Percentiles rank a stretch among this genome's conserved stretches.
phyloP scores from a whole-genome alignment of 2,888 invertebrate genomes.

The Imbricaverruca yamaguchii region DNA sequence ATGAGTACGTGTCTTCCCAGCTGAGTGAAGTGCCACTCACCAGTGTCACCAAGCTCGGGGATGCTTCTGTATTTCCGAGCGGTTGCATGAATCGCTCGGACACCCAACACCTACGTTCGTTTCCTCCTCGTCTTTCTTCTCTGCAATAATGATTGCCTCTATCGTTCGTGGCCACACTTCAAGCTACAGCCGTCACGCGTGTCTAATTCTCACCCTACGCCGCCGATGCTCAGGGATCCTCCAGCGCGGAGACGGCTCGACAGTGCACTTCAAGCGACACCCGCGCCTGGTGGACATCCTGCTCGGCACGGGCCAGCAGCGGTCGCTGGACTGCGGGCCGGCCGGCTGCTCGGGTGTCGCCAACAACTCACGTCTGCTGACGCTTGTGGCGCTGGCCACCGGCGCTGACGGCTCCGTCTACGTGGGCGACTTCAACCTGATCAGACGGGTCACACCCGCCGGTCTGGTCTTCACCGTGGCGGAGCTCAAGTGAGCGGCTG shows the following conservation, averaged over 20 bases:
- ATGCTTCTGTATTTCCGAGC: too few species aligned
- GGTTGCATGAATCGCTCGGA: too few species aligned
- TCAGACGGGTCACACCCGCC: conserved; percentile 76
- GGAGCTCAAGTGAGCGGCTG: conserved; percentile 62
- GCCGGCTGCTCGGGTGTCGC: conserved; percentile 67
- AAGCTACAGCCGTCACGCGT: too few species aligned
- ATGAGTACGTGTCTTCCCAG: too few species aligned
- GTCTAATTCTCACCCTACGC: too few species aligned
- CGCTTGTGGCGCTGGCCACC: conserved; percentile 85
- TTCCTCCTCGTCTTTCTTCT: too few species aligned
- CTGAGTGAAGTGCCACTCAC: too few species aligned
- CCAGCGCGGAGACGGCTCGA: conserved; percentile 94
- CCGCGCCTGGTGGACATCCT: conserved; percentile 73
- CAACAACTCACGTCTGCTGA: conserved; percentile 68
- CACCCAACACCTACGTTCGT: too few species aligned
- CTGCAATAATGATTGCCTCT: too few species aligned
- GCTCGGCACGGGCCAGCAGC: conserved; percentile 84
- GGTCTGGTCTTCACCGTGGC: conserved; percentile 73
- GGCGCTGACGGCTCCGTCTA: conserved; percentile 89
- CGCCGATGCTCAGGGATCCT: conserved; percentile 59
- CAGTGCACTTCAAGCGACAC: conserved; percentile 69
- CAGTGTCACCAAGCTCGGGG: too few species aligned
- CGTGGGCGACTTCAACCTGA: conserved; percentile 91
- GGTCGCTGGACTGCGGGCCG: conserved; percentile 68
- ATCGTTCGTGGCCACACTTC: too few species aligned